Percentiles rank a stretch among this genome's conserved stretches.
These are phyloP conservation scores for Daboia siamensis DNA, from an alignment of 2,113 vertebrate genomes.

Conservation along the genomic window DNA sequence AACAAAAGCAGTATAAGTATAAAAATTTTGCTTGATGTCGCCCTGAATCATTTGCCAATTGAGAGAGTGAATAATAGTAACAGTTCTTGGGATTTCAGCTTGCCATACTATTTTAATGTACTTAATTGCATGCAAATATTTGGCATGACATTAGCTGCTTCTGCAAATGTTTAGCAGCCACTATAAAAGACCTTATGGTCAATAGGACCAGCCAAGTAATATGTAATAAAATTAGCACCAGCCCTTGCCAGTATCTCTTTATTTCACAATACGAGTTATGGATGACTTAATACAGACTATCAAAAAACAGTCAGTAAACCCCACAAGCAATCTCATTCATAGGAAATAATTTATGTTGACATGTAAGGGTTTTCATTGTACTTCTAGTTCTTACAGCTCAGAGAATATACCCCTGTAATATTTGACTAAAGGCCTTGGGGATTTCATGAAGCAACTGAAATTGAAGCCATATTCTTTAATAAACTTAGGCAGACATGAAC, in stretches of 20 bases:
- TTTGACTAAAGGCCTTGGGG: not conserved
- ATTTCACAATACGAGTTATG: not conserved
- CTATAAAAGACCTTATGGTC: not conserved
- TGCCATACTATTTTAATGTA: not conserved
- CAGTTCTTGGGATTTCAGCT: not conserved
- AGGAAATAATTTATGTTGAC: not conserved
- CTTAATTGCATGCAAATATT: not conserved
- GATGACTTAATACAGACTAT: not conserved
- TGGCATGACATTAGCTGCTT: not conserved
- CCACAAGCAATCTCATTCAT: not conserved
- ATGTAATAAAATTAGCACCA: not conserved
- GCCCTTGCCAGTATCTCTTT: not conserved
- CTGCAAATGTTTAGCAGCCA: not conserved
- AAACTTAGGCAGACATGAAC: not conserved
- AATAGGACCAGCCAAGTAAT: not conserved
- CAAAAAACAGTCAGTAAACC: not conserved
- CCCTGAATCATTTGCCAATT: not conserved
- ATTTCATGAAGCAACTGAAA: not conserved
- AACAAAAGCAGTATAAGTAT: not conserved
- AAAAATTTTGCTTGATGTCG: not conserved
- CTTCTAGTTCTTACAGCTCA: not conserved
- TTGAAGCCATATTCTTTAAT: not conserved
- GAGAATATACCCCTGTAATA: not conserved
- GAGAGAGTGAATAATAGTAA: not conserved
- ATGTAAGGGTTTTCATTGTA: not conserved